Percentiles rank a stretch among this genome's conserved stretches.
Conservation (phyloP, 2,113 vertebrate genomes). For the Daboia siamensis region DNA sequence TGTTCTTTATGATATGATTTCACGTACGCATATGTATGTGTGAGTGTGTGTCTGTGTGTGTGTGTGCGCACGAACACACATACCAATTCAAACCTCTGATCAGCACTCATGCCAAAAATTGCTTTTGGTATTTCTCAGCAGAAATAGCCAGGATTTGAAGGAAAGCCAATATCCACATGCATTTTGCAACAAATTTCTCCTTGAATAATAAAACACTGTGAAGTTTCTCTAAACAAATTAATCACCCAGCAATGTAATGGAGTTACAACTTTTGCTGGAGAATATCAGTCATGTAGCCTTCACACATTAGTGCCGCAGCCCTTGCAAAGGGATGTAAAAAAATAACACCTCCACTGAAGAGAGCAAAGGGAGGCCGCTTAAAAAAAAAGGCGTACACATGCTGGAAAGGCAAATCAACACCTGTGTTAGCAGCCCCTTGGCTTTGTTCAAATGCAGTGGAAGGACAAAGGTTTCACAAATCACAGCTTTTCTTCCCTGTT, state of each 20-base stretch:
- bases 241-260: conserved; percentile 32
- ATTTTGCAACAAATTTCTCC: conserved; percentile 36
- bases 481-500: neutral
- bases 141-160: neutral
- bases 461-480: neutral
- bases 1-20: neutral
- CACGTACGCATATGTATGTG: neutral
- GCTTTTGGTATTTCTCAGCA: conserved; percentile 37
- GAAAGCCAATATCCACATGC: neutral
- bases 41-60: neutral
- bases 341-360: neutral
- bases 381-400: conserved; percentile 7
- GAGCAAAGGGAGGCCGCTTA: neutral
- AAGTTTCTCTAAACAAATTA: conserved; percentile 49
- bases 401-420: conserved; percentile 3
- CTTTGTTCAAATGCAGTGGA: conserved; percentile 10
- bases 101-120: conserved; percentile 53
- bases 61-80: neutral
- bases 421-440: neutral
- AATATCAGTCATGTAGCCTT: conserved; percentile 10
- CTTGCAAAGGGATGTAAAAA: conserved; percentile 3
- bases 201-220: conserved; percentile 31
- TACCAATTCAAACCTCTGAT: neutral
- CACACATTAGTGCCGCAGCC: neutral
- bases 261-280: conserved; percentile 24